phyloP scores from a whole-genome alignment of 2,888 invertebrate species.

The Stratiomys singularior region DNA sequence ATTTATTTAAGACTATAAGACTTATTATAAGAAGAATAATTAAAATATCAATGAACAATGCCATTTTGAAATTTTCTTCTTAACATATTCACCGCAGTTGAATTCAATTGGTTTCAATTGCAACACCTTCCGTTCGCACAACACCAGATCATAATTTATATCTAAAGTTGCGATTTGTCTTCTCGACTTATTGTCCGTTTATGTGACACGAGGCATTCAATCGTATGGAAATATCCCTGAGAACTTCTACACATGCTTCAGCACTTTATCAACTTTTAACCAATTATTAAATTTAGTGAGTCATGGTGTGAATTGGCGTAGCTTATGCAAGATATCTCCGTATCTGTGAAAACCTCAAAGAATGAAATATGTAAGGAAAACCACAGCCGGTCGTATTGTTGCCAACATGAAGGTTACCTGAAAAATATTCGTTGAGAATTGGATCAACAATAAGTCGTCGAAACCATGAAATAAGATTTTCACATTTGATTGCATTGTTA shows the following conservation, averaged over 20 bases:
- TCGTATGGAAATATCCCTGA: not conserved
- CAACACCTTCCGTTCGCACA: too few species aligned
- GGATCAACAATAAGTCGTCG: not conserved
- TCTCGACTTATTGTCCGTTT: not conserved
- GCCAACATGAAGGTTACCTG: not conserved
- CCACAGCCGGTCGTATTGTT: not conserved
- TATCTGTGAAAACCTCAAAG: constrained; percentile 7
- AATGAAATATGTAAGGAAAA: not conserved
- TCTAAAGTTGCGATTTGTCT: not conserved
- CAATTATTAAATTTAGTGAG: constrained; percentile 9
- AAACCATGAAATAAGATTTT: not conserved
- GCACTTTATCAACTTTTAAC: not conserved
- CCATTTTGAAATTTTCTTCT: too few species aligned
- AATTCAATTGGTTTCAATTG: too few species aligned
- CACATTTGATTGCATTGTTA: not conserved
- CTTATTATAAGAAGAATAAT: too few species aligned
- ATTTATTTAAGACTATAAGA: too few species aligned
- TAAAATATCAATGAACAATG: too few species aligned
- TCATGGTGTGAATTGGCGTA: constrained; percentile 8
- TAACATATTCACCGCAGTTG: too few species aligned
- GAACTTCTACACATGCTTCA: not conserved
- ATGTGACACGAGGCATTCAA: not conserved
- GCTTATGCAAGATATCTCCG: not conserved
- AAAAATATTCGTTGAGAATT: not conserved
- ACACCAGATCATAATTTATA: not conserved